These are phyloP conservation scores for Drosophila mimetica DNA, from an alignment of 2,888 invertebrate species.

Conservation along the genomic window DNA sequence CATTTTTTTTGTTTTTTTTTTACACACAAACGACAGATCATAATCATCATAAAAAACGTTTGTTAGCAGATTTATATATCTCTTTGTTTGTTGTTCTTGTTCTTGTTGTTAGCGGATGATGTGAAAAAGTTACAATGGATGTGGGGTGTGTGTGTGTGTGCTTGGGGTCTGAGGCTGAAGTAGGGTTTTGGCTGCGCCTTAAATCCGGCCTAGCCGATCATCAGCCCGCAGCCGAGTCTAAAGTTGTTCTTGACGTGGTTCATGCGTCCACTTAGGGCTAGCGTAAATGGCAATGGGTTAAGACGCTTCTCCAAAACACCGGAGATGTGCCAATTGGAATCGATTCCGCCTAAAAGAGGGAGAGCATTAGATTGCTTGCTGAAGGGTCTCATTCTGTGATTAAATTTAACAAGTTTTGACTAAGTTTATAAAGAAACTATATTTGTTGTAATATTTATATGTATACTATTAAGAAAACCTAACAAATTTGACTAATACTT, in stretches of 20 bases:
- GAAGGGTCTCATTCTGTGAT: too few relatives aligned
- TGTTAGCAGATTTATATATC: conserved; percentile 20
- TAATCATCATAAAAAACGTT: conserved; percentile 32
- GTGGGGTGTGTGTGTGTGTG: conserved; percentile 17
- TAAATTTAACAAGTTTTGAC: too few relatives aligned
- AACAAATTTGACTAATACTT: too few relatives aligned
- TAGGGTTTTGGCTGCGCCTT: conserved; percentile 18
- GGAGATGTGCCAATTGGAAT: conserved; percentile 96
- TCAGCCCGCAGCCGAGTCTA: conserved; percentile 96
- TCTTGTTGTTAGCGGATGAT: conserved; percentile 23
- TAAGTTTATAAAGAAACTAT: too few relatives aligned
- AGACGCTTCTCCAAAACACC: conserved; percentile 97
- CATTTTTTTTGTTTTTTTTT: conserved; percentile 3
- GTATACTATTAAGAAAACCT: too few relatives aligned
- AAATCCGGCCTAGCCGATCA: conserved; percentile 90
- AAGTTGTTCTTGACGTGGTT: conserved; percentile 97
- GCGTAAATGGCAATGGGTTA: conserved; percentile 95
- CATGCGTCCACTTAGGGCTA: conserved; percentile 95
- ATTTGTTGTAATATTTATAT: too few relatives aligned
- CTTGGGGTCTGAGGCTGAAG: conserved; percentile 12
- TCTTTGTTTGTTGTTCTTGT: conserved; percentile 19
- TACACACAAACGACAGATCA: conserved; percentile 38
- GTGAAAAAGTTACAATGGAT: conserved; percentile 32
- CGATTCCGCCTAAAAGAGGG: conserved; percentile 90
- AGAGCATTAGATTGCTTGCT: too few relatives aligned